Conservation (phyloP, 2,113 vertebrate species). For the Tachysurus vachellii region DNA sequence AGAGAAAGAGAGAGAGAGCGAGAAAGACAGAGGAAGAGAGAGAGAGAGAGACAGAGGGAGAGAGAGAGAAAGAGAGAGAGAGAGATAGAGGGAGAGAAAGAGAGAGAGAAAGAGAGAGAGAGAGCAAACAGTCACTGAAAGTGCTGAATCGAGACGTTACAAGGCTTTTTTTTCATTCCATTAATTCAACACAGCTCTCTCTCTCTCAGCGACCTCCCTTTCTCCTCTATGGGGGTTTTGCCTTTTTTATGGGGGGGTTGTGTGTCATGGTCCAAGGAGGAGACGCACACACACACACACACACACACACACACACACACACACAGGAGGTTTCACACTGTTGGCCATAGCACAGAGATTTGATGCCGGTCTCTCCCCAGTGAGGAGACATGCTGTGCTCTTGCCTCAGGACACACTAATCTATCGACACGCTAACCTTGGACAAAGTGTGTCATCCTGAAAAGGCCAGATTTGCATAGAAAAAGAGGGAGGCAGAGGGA, state of each 20-base stretch:
- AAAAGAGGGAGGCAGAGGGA: constrained; percentile 26
- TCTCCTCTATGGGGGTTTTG: constrained; percentile 56
- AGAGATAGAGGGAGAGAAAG: too few species aligned
- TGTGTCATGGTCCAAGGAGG: constrained; percentile 44
- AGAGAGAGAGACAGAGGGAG: too few species aligned
- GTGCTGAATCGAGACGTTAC: constrained; percentile 65
- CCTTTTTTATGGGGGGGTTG: background rate
- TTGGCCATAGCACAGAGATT: constrained; percentile 29
- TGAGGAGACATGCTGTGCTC: constrained; percentile 31
- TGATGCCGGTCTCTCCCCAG: constrained; percentile 31
- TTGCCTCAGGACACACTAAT: constrained; percentile 51
- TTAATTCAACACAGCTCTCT: constrained; percentile 68
- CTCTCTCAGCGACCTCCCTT: constrained; percentile 58
- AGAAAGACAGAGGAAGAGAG: too few species aligned
- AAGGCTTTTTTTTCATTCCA: constrained; percentile 54
- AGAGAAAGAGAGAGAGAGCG: too few species aligned
- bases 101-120: background rate
- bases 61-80: too few species aligned
- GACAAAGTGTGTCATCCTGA: constrained; percentile 53
- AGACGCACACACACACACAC: background rate
- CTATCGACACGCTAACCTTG: constrained; percentile 62
- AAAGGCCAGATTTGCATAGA: constrained; percentile 42
- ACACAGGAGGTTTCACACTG: background rate
- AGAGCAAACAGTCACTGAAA: constrained; percentile 46
- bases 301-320: background rate